Evolutionary conservation across 2,888 invertebrate species (phyloP).

Genomic region (Epinotia bilunana): DNA sequence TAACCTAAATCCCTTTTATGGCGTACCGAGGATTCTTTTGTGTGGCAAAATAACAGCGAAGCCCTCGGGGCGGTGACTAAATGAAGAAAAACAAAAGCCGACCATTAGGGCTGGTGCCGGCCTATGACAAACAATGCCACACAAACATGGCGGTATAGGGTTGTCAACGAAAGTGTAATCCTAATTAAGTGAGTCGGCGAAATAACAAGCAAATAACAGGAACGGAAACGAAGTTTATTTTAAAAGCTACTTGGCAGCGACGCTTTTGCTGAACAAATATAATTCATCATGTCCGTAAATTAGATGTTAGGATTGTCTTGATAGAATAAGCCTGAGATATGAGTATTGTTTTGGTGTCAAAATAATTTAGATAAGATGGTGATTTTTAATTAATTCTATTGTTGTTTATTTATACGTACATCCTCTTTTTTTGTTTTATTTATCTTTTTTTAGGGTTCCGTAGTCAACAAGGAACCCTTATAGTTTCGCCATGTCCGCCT

Average conservation of each 20-base stretch:
- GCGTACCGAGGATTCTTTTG: slow-evolving; percentile 61
- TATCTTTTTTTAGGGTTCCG: no score
- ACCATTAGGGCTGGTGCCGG: slow-evolving; percentile 65
- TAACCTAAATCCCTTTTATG: slow-evolving; percentile 51
- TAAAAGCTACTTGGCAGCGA: slow-evolving; percentile 43
- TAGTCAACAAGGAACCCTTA: no score
- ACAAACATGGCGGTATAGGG: slow-evolving; percentile 51
- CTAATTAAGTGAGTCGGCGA: slow-evolving; percentile 42
- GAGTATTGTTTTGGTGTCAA: neutral
- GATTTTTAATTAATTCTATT: neutral
- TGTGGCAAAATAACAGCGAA: slow-evolving; percentile 56
- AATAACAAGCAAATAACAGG: slow-evolving; percentile 39
- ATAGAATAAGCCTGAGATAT: slow-evolving; percentile 9
- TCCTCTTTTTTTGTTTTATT: neutral
- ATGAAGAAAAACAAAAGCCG: slow-evolving; percentile 75
- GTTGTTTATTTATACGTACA: no score
- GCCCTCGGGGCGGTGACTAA: slow-evolving; percentile 59
- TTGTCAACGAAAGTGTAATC: slow-evolving; percentile 45
- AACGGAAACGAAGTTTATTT: slow-evolving; percentile 31
- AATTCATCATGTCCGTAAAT: slow-evolving; percentile 23
- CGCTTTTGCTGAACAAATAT: slow-evolving; percentile 16
- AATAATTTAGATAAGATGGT: neutral
- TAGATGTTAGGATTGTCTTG: neutral
- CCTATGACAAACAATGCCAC: slow-evolving; percentile 65
- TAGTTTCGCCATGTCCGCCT: no score